phyloP scores from a whole-genome alignment of 92 coral and sea anemone species.

The Siderastrea radians region DNA sequence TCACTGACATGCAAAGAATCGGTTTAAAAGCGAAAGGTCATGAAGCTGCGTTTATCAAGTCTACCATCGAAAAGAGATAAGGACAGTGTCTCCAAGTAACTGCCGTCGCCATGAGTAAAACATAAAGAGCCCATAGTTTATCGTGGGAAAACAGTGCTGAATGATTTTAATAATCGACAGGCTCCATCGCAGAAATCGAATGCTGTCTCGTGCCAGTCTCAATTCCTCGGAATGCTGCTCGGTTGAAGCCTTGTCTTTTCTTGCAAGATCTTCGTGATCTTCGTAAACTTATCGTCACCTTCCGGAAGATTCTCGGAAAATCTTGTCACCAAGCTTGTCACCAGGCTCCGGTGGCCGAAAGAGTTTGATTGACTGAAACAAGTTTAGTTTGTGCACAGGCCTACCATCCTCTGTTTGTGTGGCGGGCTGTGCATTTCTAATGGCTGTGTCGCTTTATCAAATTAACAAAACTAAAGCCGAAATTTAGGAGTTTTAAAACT shows the following conservation, averaged over 20 bases:
- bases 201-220: conserved; percentile 31
- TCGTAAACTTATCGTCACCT: background rate
- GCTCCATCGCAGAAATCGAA: background rate
- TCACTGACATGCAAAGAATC: conserved; percentile 3
- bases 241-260: conserved; percentile 9
- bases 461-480: no score
- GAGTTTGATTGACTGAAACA: no score
- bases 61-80: background rate
- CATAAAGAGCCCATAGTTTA: conserved; percentile 8
- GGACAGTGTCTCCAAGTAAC: conserved; percentile 9
- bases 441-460: no score
- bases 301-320: background rate
- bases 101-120: background rate
- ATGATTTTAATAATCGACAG: background rate
- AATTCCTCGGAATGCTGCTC: background rate
- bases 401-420: no score
- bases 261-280: background rate
- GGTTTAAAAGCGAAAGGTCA: background rate
- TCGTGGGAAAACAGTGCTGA: background rate
- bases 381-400: no score
- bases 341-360: no score
- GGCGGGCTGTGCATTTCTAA: no score
- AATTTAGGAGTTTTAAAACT: no score
- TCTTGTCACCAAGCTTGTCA: no score
- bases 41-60: conserved; percentile 5